Evolutionary conservation across 2,797 vertebrate species (phyloP).

Genomic region (Intellagama lesueurii): DNA sequence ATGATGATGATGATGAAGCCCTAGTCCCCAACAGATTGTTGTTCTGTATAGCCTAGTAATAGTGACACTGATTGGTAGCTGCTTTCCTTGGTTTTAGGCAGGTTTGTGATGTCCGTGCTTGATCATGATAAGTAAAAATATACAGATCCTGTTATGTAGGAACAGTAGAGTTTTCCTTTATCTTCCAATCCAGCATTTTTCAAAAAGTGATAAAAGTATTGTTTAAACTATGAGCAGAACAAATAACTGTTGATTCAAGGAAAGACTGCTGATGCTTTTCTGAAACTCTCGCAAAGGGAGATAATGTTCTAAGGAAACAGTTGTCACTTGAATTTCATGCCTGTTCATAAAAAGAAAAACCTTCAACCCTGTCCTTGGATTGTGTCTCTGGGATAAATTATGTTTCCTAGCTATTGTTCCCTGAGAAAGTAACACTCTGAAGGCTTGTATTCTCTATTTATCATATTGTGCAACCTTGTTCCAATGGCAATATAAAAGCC

Average conservation of each 20-base stretch:
- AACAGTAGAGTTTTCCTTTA: no score
- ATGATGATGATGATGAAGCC: no score
- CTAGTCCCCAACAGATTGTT: no score
- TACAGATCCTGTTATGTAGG: no score
- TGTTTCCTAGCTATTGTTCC: background rate
- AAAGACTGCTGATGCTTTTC: conserved; percentile 2
- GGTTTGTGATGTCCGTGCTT: no score
- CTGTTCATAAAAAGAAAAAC: conserved; percentile 29
- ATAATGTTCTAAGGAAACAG: background rate
- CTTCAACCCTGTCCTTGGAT: background rate
- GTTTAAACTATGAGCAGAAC: no score
- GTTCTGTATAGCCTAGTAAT: no score
- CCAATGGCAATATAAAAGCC: background rate
- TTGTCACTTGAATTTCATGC: background rate
- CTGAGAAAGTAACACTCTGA: background rate
- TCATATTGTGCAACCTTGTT: background rate
- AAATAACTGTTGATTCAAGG: background rate
- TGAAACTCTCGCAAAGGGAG: background rate
- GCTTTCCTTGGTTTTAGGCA: no score
- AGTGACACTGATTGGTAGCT: no score
- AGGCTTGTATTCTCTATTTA: background rate
- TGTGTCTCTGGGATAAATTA: background rate
- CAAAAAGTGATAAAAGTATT: no score
- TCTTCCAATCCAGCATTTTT: no score
- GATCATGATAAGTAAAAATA: no score